Evolutionary conservation across 2,113 vertebrate species (phyloP).

Genomic region (Larimichthys crocea): DNA sequence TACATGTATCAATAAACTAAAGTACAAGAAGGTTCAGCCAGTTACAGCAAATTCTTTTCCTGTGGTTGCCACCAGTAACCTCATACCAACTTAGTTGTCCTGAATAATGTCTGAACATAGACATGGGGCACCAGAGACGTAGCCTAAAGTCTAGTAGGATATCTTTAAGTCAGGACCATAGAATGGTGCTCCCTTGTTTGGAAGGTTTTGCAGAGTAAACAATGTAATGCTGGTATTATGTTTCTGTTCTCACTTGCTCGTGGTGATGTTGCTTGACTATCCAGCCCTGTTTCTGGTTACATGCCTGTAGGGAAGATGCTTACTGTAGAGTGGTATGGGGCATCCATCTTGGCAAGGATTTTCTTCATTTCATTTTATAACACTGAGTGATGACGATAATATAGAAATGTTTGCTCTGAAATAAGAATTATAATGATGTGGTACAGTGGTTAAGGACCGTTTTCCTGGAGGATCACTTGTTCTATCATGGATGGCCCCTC

Average conservation of each 20-base stretch:
- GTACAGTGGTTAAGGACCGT: too few relatives aligned
- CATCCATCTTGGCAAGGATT: neutral
- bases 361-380: neutral
- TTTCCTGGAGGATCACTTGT: too few relatives aligned
- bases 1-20: neutral
- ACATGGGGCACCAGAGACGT: neutral
- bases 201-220: neutral
- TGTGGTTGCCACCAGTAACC: neutral
- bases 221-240: neutral
- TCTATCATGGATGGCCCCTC: too few relatives aligned
- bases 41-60: neutral
- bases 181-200: neutral
- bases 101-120: neutral
- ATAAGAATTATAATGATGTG: neutral
- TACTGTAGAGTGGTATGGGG: neutral
- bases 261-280: neutral
- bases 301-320: neutral
- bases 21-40: slow-evolving; percentile 17
- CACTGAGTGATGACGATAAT: neutral
- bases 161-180: neutral
- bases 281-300: neutral
- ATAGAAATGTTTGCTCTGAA: too few relatives aligned
- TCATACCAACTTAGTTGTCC: neutral
- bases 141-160: slow-evolving; percentile 1
- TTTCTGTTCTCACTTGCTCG: neutral